phyloP scores from a whole-genome alignment of 2,113 vertebrate genomes.

The Alethe castanea region DNA sequence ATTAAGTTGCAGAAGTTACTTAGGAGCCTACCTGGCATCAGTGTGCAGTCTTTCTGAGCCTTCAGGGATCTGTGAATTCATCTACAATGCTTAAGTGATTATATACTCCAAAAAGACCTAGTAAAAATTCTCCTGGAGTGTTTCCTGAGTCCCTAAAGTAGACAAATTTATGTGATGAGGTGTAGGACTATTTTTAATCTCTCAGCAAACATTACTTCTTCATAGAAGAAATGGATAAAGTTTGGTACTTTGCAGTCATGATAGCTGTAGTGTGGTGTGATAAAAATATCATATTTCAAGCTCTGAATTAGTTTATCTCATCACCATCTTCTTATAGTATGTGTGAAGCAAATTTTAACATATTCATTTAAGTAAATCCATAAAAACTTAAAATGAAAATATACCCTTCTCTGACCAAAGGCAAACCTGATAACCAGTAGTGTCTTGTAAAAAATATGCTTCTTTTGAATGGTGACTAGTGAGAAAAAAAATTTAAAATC shows the following conservation, averaged over 20 bases:
- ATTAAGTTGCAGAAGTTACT: background rate
- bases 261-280: background rate
- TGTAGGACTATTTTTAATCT: background rate
- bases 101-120: background rate
- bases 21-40: background rate
- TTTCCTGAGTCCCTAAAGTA: background rate
- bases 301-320: background rate
- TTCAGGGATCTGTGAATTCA: background rate
- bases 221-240: background rate
- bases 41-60: background rate
- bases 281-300: background rate
- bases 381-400: background rate
- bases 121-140: background rate
- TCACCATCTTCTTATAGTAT: background rate
- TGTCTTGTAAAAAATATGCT: background rate
- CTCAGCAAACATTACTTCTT: background rate
- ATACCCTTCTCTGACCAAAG: background rate
- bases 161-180: background rate
- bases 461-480: background rate
- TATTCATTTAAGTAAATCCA: background rate
- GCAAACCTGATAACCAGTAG: background rate
- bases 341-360: background rate
- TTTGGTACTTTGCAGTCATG: background rate
- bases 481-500: background rate
- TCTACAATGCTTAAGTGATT: background rate